phyloP scores from a whole-genome alignment of 2,113 vertebrate species.

The Sinocyclocheilus anshuiensis region DNA sequence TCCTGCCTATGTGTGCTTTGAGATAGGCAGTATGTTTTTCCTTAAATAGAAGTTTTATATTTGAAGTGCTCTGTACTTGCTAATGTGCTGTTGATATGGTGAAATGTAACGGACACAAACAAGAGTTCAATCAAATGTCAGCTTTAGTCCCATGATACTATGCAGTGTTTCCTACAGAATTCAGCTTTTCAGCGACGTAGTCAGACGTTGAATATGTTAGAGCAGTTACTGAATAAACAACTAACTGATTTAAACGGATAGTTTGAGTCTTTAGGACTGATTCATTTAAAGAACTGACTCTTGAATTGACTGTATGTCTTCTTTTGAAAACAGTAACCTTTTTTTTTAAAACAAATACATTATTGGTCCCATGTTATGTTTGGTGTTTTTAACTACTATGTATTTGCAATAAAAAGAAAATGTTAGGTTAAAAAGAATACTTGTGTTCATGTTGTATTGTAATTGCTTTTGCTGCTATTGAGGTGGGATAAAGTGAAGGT shows the following conservation, averaged over 20 bases:
- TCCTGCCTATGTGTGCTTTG: slow-evolving; percentile 71
- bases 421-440: background rate
- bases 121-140: background rate
- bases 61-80: slow-evolving; percentile 44
- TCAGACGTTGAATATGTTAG: background rate
- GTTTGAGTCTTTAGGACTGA: background rate
- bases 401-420: background rate
- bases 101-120: background rate
- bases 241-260: background rate
- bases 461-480: background rate
- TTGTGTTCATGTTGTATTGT: background rate
- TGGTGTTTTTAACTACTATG: background rate
- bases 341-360: background rate
- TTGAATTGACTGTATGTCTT: background rate
- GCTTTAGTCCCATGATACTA: background rate
- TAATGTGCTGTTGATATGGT: slow-evolving; percentile 68
- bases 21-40: slow-evolving; percentile 49
- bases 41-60: slow-evolving; percentile 76
- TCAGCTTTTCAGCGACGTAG: background rate
- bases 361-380: background rate
- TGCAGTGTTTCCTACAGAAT: background rate
- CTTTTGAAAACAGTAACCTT: background rate
- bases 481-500: background rate
- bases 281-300: background rate
- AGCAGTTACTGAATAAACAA: background rate